These are phyloP conservation scores for Trilocha varians DNA, from an alignment of 2,888 invertebrate species.

Conservation along the genomic window DNA sequence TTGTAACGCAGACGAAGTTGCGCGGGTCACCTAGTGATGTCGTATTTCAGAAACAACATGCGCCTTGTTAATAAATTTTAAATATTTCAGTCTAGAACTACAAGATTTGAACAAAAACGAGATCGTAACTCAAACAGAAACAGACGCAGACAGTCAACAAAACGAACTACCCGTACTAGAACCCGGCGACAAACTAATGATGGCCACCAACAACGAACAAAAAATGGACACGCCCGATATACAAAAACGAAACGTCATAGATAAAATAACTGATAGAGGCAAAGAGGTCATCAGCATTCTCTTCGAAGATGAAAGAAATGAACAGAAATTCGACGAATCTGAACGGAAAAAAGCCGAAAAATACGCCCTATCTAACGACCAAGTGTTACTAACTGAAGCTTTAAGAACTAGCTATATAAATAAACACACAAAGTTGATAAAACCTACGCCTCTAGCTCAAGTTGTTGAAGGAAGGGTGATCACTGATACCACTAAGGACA, in stretches of 20 bases:
- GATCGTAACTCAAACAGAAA: slow-evolving; percentile 12
- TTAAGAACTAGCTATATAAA: too few species aligned
- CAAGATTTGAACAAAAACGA: too few species aligned
- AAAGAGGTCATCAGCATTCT: slow-evolving; percentile 62
- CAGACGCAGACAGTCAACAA: slow-evolving; percentile 25
- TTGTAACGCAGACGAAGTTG: too few species aligned
- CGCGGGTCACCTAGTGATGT: too few species aligned
- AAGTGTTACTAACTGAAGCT: slow-evolving; percentile 51
- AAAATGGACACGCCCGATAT: slow-evolving; percentile 37
- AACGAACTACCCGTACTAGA: slow-evolving; percentile 68
- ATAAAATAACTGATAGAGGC: slow-evolving; percentile 58
- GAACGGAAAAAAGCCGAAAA: slow-evolving; percentile 64
- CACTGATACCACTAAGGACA: slow-evolving; percentile 48
- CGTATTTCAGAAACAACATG: too few species aligned
- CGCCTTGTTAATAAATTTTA: background rate
- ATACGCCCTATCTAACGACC: slow-evolving; percentile 56
- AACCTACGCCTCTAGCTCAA: slow-evolving; percentile 51
- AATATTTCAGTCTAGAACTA: background rate
- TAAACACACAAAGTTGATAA: too few species aligned
- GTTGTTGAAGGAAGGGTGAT: slow-evolving; percentile 53
- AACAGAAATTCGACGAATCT: slow-evolving; percentile 56
- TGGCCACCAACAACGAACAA: slow-evolving; percentile 38
- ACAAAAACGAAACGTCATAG: slow-evolving; percentile 52
- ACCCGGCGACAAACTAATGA: slow-evolving; percentile 77
- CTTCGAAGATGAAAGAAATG: slow-evolving; percentile 53